These are phyloP conservation scores for Drosophila ananassae DNA, from an alignment of 1,140 invertebrate species.

Conservation along the genomic window DNA sequence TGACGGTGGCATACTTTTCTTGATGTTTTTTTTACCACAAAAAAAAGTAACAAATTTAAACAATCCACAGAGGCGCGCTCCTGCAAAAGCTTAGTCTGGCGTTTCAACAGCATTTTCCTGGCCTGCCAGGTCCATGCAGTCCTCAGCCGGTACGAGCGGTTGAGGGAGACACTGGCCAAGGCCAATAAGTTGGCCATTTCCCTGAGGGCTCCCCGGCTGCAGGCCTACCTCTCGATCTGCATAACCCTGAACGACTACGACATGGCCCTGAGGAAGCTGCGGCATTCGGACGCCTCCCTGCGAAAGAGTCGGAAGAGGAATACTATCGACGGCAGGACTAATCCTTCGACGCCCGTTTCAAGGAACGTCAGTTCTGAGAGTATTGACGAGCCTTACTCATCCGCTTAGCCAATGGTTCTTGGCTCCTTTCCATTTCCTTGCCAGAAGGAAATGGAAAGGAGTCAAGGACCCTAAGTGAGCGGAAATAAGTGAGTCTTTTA, in stretches of 20 bases:
- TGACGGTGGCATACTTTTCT: slow-evolving; percentile 21
- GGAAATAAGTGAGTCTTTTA: no score
- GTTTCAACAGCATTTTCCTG: slow-evolving; percentile 55
- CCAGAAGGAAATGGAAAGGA: no score
- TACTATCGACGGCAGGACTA: not conserved
- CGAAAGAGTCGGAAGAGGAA: not conserved
- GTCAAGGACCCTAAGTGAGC: no score
- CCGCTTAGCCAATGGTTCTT: not conserved
- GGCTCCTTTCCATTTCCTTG: not conserved
- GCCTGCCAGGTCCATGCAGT: slow-evolving; percentile 57
- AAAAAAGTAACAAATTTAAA: not conserved
- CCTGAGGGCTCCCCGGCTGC: slow-evolving; percentile 22
- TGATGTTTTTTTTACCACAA: no score
- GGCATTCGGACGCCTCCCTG: not conserved
- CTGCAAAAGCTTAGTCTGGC: slow-evolving; percentile 54
- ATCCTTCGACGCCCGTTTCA: not conserved
- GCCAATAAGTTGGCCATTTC: slow-evolving; percentile 36
- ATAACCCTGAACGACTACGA: slow-evolving; percentile 45
- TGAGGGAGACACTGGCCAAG: slow-evolving; percentile 40
- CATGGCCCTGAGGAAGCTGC: slow-evolving; percentile 10
- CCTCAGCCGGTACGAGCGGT: slow-evolving; percentile 39
- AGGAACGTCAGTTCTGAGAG: not conserved
- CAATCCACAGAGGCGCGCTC: slow-evolving; percentile 31
- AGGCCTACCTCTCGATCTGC: slow-evolving; percentile 54
- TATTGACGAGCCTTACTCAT: not conserved